A percentile compares a stretch with the other conserved stretches of the same genome.
phyloP scores from a whole-genome alignment of 1,140 invertebrate genomes.

The Campodea augens region DNA sequence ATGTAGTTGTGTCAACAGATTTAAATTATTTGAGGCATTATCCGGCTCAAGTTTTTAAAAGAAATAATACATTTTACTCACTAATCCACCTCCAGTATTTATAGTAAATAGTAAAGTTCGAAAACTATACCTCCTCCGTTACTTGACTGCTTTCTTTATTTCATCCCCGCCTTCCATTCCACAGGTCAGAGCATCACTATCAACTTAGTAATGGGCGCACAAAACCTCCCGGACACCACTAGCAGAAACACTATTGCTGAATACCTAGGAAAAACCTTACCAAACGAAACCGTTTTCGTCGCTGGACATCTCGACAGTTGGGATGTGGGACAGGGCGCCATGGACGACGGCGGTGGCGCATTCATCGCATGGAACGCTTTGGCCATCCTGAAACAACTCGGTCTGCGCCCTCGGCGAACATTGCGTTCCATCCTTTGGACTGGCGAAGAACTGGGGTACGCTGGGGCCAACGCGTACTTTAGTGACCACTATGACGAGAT shows the following conservation, averaged over 20 bases:
- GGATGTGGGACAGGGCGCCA: conserved; percentile 36
- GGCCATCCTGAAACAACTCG: conserved; percentile 23
- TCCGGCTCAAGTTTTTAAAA: too few species aligned
- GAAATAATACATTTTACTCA: too few species aligned
- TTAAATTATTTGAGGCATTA: too few species aligned
- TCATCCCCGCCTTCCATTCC: too few species aligned
- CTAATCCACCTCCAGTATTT: too few species aligned
- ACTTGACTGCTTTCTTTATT: too few species aligned
- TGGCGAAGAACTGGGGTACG: conserved; percentile 27
- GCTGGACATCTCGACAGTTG: conserved; percentile 34
- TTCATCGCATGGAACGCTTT: conserved; percentile 28
- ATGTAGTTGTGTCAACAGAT: too few species aligned
- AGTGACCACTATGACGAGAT: conserved; percentile 21
- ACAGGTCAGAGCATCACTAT: conserved; percentile 21
- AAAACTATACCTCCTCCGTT: too few species aligned
- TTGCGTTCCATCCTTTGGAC: conserved; percentile 31
- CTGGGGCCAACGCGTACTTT: conserved; percentile 23
- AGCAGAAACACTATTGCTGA: conserved; percentile 27
- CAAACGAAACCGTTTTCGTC: conserved; percentile 29
- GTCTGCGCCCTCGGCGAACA: conserved; percentile 26
- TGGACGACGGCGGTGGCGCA: conserved; percentile 37
- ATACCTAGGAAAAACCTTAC: conserved; percentile 21
- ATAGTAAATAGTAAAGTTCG: too few species aligned
- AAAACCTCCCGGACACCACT: conserved; percentile 17
- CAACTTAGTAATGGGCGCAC: conserved; percentile 21